Evolutionary conservation across 2,113 vertebrate species (phyloP), one percentile per base, ranked within the genome.

Genomic region (Dasyurus viverrinus): DNA sequence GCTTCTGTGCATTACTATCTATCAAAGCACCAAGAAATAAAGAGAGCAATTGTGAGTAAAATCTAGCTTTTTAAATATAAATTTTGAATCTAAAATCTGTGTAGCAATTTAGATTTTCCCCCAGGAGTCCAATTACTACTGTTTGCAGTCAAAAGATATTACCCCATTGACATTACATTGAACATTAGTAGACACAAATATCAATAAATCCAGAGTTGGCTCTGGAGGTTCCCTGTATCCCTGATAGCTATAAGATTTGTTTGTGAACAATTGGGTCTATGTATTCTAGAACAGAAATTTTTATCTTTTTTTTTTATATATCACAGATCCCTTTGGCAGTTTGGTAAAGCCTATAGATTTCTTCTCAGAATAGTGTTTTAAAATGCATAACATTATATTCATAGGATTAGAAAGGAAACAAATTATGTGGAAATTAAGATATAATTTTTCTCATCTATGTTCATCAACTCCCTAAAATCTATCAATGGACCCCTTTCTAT

Each of bases 51-150:
- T 92, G 53, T 90, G 46, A 95, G 54, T 6, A 91, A 55, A 54
- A 89, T 90, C 84, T 50, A 95, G 89, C 4, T 89, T 91, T 26
- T 94, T 95, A 30, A 14, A 94, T 90, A 27, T 93, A 96, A 8
- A 16, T 92, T 91, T 16, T 52, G 89, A 95, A 93, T 90, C 27
- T 46, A 90, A 42, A 90, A 54, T 46, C 90, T 84, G 16, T 76
- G 36, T 8, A 84, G 68, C n/a, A 84, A 42, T 42, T 84, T n/a
- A 84, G n/a, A 42, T 84, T 47, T 84, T 84, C 9, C 19, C n/a
- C n/a, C 19, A 84, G 7, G n/a, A 42, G 68, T 8, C 7, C 1
- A 42, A n/a, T 76, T 42, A 76, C 5, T 76, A 76, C 5, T 42
- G 5, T 76, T n/a, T 42, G 68, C 6, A 76, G 12, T 0, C 36